These are phyloP conservation scores for Sebastolobus altivelis DNA, from an alignment of 2,797 vertebrate genomes.

Conservation along the genomic window DNA sequence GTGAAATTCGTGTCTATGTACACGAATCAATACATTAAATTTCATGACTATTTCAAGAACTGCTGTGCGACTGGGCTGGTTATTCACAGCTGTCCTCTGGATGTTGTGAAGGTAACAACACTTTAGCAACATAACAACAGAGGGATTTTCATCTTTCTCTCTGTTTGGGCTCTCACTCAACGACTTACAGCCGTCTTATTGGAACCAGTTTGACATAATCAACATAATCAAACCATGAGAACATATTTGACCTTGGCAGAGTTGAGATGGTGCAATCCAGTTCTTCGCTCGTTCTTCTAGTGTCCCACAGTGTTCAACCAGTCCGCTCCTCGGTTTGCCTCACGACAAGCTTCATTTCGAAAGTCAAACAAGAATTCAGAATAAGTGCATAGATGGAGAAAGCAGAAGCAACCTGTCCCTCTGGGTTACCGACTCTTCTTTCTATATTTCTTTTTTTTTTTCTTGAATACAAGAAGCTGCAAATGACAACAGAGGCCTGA, in stretches of 20 bases:
- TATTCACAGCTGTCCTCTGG: not conserved
- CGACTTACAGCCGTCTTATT: not conserved
- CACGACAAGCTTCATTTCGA: constrained; percentile 34
- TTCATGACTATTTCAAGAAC: not conserved
- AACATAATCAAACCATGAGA: not conserved
- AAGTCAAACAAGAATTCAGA: constrained; percentile 35
- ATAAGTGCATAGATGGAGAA: constrained; percentile 71
- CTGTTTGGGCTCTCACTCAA: not conserved
- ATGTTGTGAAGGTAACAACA: not conserved
- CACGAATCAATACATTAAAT: not conserved
- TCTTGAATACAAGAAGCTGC: constrained; percentile 47
- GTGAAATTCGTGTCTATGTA: no score
- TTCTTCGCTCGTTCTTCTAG: constrained; percentile 1
- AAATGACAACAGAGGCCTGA: constrained; percentile 33
- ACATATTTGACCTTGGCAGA: constrained; percentile 14
- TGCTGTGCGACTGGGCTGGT: not conserved
- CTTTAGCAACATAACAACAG: not conserved
- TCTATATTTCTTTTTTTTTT: constrained; percentile 19
- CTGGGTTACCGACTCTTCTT: constrained; percentile 18
- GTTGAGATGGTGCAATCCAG: constrained; percentile 9
- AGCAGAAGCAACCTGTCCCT: constrained; percentile 57
- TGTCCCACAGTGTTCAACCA: constrained; percentile 21
- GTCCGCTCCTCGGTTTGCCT: not conserved
- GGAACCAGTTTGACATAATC: not conserved
- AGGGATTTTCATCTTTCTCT: not conserved